These are phyloP conservation scores for Spondyliosoma cantharus DNA, from an alignment of 2,797 vertebrate genomes.

Conservation along the genomic window DNA sequence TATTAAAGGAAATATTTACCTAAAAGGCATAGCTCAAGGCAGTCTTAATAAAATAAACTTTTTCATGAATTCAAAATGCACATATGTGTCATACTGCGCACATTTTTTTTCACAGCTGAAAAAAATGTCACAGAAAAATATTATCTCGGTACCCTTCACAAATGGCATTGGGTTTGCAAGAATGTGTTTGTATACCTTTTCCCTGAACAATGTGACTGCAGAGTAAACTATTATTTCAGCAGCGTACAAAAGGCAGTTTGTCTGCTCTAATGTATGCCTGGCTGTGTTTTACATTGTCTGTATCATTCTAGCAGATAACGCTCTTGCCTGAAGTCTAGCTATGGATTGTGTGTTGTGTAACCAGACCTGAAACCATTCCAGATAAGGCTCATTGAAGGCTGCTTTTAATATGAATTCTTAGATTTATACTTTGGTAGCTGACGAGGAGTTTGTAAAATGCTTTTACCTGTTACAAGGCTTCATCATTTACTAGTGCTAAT, in stretches of 20 bases:
- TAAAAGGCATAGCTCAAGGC: not conserved
- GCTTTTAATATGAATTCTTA: not conserved
- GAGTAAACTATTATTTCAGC: constrained; percentile 30
- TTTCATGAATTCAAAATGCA: not conserved
- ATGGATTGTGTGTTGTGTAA: not conserved
- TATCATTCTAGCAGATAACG: not conserved
- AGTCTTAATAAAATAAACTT: not conserved
- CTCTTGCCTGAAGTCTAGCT: not conserved
- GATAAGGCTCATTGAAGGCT: not conserved
- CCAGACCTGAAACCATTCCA: not conserved
- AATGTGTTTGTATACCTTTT: constrained; percentile 10
- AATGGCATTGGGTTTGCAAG: constrained; percentile 25
- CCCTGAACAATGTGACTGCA: constrained; percentile 19
- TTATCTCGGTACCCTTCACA: constrained; percentile 40
- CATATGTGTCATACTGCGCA: not conserved
- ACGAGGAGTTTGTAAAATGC: not conserved
- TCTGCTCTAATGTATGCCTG: not conserved
- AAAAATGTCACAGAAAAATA: constrained; percentile 32
- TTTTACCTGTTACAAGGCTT: not conserved
- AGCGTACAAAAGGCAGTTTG: constrained; percentile 25
- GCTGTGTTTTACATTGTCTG: constrained; percentile 6
- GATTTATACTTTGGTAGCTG: not conserved
- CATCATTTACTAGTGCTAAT: not conserved
- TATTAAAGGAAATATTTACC: not conserved
- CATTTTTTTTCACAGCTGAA: not conserved